Base-by-base conservation (phyloP, 2,113 vertebrate genomes). In the Oncorhynchus keta region DNA sequence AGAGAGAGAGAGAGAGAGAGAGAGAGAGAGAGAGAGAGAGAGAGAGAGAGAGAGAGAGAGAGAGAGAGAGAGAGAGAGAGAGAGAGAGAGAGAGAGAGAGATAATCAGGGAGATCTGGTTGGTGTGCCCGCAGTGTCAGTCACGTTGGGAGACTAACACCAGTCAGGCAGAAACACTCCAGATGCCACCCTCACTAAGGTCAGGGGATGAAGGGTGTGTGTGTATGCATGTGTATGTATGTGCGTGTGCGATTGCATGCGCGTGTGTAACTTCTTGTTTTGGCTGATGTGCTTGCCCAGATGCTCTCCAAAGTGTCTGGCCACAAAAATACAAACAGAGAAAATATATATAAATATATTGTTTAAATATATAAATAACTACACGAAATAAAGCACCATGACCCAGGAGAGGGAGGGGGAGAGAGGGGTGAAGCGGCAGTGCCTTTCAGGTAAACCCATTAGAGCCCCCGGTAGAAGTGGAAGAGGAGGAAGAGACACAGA, bases 131-230 rank as follows among this genome's bases (percentile, higher is more conserved):
- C 49, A 65, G 70, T 79, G 78, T 79, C 75, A 83, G 74, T 80
- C 77, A 79, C 73, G 26, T 35, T 65, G 82, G 74, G 80, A 80
- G 71, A 69, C 68, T 72, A 49, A 57, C 69, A 72, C 55, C 74
- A 85, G 66, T 75, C 84, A 85, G 80, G 79, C 87, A 79, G 79
- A 88, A 88, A 88, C 72, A 69, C 74, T 80, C 79, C 87, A 88
- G 79, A 85, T 86, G 83, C 82, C 83, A 73, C 79, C 73, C 73
- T 70, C 70, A 76, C 61, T 76, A 62, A 62, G 55, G n/a, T 65
- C 8, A 59, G 55, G 66, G 72, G 77, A 75, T 75, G 48, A 66
- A 57, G 51, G 11, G 66, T 1, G 35, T 48, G n/a, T 5, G 49
- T 14, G 48, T 32, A 32, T 61, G 68, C 4, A 3, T 24, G 45